phyloP scores from a whole-genome alignment of 2,888 invertebrate species.

The Bellardia bayeri region DNA sequence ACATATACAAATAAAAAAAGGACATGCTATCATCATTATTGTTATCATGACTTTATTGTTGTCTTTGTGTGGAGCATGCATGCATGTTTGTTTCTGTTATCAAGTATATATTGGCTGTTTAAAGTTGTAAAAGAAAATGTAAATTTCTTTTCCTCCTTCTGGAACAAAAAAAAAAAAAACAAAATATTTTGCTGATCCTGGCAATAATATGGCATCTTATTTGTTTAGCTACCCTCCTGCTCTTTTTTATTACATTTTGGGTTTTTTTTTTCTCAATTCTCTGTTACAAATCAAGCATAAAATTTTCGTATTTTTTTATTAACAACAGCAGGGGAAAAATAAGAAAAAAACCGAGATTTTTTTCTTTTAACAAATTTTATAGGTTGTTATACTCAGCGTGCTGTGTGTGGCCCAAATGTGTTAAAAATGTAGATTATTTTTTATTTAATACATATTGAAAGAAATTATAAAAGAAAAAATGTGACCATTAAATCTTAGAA shows the following conservation, averaged over 20 bases:
- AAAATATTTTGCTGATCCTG: constrained; percentile 57
- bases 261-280: not conserved
- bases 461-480: constrained; percentile 26
- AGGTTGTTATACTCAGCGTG: constrained; percentile 51
- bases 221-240: constrained; percentile 38
- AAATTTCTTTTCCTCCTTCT: constrained; percentile 33
- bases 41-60: constrained; percentile 72
- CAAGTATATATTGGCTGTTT: constrained; percentile 56
- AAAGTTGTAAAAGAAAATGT: constrained; percentile 45
- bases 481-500: not conserved
- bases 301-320: constrained; percentile 31
- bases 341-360: constrained; percentile 19
- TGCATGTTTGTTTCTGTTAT: constrained; percentile 59
- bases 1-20: constrained; percentile 18
- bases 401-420: constrained; percentile 50
- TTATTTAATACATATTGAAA: constrained; percentile 1
- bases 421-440: constrained; percentile 49
- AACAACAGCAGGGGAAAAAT: constrained; percentile 6
- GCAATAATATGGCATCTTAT: constrained; percentile 50
- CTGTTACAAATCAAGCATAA: constrained; percentile 59
- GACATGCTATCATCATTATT: constrained; percentile 67
- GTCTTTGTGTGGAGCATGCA: constrained; percentile 44
- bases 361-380: constrained; percentile 46
- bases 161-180: not conserved
- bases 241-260: constrained; percentile 19